Base-by-base conservation (phyloP, 2,888 invertebrate species). In the Drosophila paracracens region DNA sequence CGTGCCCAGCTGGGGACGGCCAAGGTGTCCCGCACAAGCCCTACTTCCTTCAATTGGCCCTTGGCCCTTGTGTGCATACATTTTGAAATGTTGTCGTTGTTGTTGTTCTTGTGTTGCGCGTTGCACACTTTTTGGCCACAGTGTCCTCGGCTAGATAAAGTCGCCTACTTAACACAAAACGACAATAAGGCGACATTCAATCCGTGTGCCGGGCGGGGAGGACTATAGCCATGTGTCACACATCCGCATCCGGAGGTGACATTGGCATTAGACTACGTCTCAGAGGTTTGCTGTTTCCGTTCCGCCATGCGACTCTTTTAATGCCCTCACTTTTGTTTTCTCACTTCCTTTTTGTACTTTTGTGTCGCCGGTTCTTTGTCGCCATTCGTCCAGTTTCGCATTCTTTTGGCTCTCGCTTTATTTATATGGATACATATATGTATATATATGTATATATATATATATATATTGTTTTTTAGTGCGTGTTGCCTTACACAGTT, bases 91-190 rank as follows among this genome's bases (percentile, higher is more conserved):
- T 35, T 50, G 25, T 13, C 27, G 25, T 50, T 59, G 38, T n/a
- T 72, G 63, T 59, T 51, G 48, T 61, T 65, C 50, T 63, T 62
- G 62, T 63, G 43, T 61, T 68, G 61, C 43, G 67, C 54, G 59
- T 62, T 70, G 88, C 73, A 73, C 66, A 82, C 88, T 82, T 82
- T 76, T 69, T 63, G 74, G 79, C 35, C 58, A 61, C 64, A 63
- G 60, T 81, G 82, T 79, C 67, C 61, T 74, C 56, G 74, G 65
- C 88, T 87, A 87, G 89, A 90, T 89, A 89, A 87, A 90, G 85
- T 87, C 85, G 78, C 76, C 84, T 84, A 87, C 90, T 90, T 90
- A 87, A 77, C 73, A 74, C 73, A 67, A 78, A 81, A 82, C 78
- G 80, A 87, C 90, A 90, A 89, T 84, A 78, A 77, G 51, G 33